Conservation (phyloP, 2,797 vertebrate species). For the Dallia pectoralis region DNA sequence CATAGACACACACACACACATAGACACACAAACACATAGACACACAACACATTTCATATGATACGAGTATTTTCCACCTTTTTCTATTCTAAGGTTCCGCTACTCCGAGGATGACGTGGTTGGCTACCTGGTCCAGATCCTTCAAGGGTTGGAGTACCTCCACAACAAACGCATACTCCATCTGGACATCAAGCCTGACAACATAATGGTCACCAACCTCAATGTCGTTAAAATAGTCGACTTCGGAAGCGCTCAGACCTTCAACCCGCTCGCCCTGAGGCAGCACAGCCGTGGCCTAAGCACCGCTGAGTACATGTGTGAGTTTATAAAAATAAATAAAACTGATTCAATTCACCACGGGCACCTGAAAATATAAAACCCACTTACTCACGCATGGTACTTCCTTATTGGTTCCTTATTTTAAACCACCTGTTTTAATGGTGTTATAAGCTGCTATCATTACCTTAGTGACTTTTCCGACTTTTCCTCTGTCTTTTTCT, state of each 20-base stretch:
- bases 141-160: slow-evolving; percentile 92
- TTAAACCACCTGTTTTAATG: not conserved
- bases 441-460: not conserved
- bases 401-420: no score
- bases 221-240: slow-evolving; percentile 91
- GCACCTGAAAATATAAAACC: not conserved
- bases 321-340: slow-evolving; percentile 14
- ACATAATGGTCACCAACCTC: slow-evolving; percentile 85
- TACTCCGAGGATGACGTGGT: slow-evolving; percentile 95
- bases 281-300: slow-evolving; percentile 76
- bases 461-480: not conserved
- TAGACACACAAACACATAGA: not conserved
- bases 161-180: slow-evolving; percentile 85
- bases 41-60: not conserved
- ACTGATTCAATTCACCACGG: not conserved
- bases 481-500: not conserved
- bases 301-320: slow-evolving; percentile 83
- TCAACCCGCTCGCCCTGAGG: slow-evolving; percentile 85
- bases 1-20: not conserved
- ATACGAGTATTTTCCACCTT: not conserved
- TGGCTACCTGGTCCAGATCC: slow-evolving; percentile 85
- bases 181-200: slow-evolving; percentile 93
- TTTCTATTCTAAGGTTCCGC: slow-evolving; percentile 78
- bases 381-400: not conserved
- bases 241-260: slow-evolving; percentile 90